Percentiles rank a stretch among this genome's conserved stretches.
Evolutionary conservation across 2,113 vertebrate genomes (phyloP).

Genomic region (Caloenas nicobarica): DNA sequence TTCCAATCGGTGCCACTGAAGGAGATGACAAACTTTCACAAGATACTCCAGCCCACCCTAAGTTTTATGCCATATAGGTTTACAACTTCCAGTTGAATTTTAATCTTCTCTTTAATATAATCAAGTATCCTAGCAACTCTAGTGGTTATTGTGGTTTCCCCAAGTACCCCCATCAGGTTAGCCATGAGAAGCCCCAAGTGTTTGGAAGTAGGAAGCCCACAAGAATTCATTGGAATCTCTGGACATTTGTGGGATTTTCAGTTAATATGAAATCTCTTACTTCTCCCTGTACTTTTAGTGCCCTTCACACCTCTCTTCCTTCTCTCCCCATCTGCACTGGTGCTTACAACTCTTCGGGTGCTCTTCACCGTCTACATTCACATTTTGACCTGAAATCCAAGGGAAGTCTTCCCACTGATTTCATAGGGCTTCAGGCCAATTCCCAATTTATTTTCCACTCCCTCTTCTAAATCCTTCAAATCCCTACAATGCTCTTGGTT

Average conservation of each 20-base stretch:
- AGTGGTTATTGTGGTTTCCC: neutral
- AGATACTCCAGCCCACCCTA: neutral
- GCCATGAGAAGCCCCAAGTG: neutral
- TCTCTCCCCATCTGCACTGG: neutral
- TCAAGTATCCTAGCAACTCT: neutral
- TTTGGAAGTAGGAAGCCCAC: neutral
- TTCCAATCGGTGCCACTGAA: neutral
- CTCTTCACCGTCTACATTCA: neutral
- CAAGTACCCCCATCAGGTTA: neutral
- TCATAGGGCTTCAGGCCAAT: neutral
- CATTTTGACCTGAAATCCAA: neutral
- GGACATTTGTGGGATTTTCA: neutral
- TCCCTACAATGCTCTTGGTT: neutral
- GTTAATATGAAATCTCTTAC: neutral
- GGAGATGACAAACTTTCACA: neutral
- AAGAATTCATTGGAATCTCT: neutral
- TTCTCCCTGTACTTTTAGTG: neutral
- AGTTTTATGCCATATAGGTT: neutral
- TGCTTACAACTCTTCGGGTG: neutral
- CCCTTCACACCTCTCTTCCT: neutral
- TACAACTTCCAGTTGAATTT: slow-evolving; percentile 8
- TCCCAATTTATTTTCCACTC: neutral
- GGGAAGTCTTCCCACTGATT: neutral
- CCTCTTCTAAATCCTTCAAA: neutral
- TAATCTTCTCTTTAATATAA: neutral